Percentiles rank a stretch among this genome's conserved stretches.
phyloP scores from a whole-genome alignment of 2,113 vertebrate species.

The Gymnocephalus cernua region DNA sequence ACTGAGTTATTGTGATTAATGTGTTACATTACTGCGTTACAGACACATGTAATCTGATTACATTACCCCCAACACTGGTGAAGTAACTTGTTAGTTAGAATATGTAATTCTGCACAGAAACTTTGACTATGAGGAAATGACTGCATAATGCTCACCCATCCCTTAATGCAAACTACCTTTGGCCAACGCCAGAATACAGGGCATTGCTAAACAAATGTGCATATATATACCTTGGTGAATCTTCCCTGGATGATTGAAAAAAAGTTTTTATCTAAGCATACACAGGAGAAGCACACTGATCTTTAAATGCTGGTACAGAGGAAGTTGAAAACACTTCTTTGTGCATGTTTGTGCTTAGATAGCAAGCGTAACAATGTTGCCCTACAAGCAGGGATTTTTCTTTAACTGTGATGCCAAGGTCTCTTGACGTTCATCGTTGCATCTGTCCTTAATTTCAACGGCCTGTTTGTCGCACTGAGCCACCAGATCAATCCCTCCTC shows the following conservation, averaged over 20 bases:
- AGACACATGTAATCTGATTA: too few relatives aligned
- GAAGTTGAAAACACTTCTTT: conserved; percentile 6
- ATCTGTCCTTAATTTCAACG: conserved; percentile 62
- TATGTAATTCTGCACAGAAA: not conserved
- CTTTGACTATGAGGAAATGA: not conserved
- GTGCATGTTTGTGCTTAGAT: conserved; percentile 35
- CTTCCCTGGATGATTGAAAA: conserved; percentile 4
- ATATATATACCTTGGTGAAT: not conserved
- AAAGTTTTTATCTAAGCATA: conserved; percentile 1
- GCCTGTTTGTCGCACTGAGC: conserved; percentile 64
- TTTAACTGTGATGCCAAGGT: conserved; percentile 59
- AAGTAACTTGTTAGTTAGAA: not conserved
- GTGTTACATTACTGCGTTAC: too few relatives aligned
- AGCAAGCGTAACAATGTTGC: conserved; percentile 36
- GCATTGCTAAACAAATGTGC: not conserved
- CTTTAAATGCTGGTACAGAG: conserved; percentile 24
- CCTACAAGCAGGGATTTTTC: conserved; percentile 36
- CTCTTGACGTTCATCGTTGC: conserved; percentile 34
- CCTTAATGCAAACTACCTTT: not conserved
- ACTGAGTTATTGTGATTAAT: too few relatives aligned
- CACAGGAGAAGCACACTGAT: conserved; percentile 13
- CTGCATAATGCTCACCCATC: not conserved
- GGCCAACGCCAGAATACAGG: not conserved
- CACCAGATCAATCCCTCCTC: conserved; percentile 51
- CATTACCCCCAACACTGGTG: too few relatives aligned